Evolutionary conservation across 2,888 invertebrate genomes (phyloP).

Genomic region (Sepioteuthis lessoniana): DNA sequence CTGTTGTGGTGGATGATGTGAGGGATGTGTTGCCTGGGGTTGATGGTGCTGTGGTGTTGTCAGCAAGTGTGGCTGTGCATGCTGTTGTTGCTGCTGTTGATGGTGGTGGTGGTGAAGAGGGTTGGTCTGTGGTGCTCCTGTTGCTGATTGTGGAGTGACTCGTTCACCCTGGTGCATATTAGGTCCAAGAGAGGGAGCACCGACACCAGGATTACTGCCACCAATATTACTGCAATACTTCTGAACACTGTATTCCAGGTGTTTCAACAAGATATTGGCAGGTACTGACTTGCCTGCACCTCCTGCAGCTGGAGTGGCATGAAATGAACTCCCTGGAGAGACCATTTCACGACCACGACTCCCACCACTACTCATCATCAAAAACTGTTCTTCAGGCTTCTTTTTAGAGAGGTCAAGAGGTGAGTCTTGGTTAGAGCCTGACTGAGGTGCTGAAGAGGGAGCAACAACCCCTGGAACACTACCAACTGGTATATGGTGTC

Average conservation of each 20-base stretch:
- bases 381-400: constrained; percentile 41
- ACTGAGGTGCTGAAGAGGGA: background rate
- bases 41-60: background rate
- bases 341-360: constrained; percentile 13
- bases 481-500: background rate
- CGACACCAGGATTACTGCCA: background rate
- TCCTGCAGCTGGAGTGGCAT: constrained; percentile 11
- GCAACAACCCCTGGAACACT: constrained; percentile 14
- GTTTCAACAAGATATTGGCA: constrained; percentile 55
- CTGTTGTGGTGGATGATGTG: constrained; percentile 48
- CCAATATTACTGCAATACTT: constrained; percentile 57
- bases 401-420: constrained; percentile 48
- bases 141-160: background rate
- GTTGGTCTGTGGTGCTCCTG: constrained; percentile 48
- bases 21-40: background rate
- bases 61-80: background rate
- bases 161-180: constrained; percentile 12
- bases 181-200: background rate
- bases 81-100: constrained; percentile 18
- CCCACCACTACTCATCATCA: background rate
- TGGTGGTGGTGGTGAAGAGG: constrained; percentile 47
- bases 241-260: constrained; percentile 65
- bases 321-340: constrained; percentile 15
- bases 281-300: constrained; percentile 36
- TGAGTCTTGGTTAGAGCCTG: constrained; percentile 34